Evolutionary conservation across 2,797 vertebrate species (phyloP).

Genomic region (Mormyrops boulengeri): DNA sequence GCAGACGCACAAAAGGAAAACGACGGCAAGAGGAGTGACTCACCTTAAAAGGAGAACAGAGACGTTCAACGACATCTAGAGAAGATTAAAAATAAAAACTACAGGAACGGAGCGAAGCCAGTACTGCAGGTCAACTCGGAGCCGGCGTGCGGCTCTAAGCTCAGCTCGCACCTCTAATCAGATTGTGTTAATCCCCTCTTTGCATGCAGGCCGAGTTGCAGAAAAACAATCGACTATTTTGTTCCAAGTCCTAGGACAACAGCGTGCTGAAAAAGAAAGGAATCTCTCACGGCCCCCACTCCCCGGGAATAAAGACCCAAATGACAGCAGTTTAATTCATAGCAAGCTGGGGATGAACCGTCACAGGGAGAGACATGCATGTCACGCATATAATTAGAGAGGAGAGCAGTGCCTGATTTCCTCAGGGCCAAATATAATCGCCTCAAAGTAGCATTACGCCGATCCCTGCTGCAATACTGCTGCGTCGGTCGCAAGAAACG

Average conservation of each 20-base stretch:
- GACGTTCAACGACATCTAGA: slow-evolving; percentile 42
- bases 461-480: background rate
- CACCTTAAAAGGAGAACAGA: slow-evolving; percentile 56
- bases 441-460: slow-evolving; percentile 21
- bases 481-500: background rate
- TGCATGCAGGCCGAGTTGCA: slow-evolving; percentile 59
- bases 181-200: slow-evolving; percentile 88
- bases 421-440: slow-evolving; percentile 33
- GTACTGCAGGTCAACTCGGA: slow-evolving; percentile 38
- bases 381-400: slow-evolving; percentile 43
- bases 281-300: background rate
- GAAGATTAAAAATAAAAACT: slow-evolving; percentile 34
- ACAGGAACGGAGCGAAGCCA: slow-evolving; percentile 29
- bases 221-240: slow-evolving; percentile 59
- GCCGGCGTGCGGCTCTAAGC: slow-evolving; percentile 29
- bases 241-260: slow-evolving; percentile 21
- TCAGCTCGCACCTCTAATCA: slow-evolving; percentile 72
- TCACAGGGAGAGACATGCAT: slow-evolving; percentile 32
- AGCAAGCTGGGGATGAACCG: slow-evolving; percentile 30
- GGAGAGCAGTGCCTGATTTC: slow-evolving; percentile 29
- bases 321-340: background rate
- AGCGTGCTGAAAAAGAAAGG: background rate
- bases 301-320: background rate
- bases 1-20: background rate
- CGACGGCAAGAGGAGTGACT: slow-evolving; percentile 32